Evolutionary conservation across 2,797 vertebrate species (phyloP).

Genomic region (Alectoris magna): DNA sequence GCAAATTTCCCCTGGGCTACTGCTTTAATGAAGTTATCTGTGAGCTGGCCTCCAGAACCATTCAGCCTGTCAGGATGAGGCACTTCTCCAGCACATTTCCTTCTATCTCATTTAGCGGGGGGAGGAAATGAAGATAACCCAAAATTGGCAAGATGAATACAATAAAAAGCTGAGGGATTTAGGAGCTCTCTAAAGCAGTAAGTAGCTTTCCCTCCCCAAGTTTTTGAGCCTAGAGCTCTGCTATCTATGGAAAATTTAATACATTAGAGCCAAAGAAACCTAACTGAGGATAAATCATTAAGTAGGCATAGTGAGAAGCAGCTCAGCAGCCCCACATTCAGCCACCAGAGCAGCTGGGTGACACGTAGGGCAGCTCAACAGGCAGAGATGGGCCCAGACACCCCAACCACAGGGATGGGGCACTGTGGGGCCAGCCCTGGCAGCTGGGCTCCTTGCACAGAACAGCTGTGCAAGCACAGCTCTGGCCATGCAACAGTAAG

Average conservation of each 20-base stretch:
- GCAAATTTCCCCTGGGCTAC: not conserved
- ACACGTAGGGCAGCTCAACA: not conserved
- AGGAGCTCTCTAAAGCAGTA: not conserved
- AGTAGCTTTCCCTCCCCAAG: not conserved
- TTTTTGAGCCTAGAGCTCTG: not conserved
- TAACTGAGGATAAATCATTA: not conserved
- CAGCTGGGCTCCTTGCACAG: not conserved
- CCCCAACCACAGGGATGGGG: no score
- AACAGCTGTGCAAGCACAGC: not conserved
- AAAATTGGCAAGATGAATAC: not conserved
- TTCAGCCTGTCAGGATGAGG: not conserved
- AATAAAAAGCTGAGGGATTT: not conserved
- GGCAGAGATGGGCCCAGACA: not conserved
- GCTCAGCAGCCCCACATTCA: not conserved
- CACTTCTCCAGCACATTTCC: not conserved
- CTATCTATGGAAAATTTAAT: not conserved
- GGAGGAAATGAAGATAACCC: not conserved
- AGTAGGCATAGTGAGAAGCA: not conserved
- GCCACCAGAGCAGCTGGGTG: not conserved
- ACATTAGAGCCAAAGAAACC: not conserved
- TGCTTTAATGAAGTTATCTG: not conserved
- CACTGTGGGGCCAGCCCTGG: not conserved
- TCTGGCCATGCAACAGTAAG: not conserved
- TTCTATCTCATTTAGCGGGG: not conserved
- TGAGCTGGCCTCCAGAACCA: not conserved